Evolutionary conservation across 2,888 invertebrate species (phyloP).

Genomic region (Stenurella melanura): DNA sequence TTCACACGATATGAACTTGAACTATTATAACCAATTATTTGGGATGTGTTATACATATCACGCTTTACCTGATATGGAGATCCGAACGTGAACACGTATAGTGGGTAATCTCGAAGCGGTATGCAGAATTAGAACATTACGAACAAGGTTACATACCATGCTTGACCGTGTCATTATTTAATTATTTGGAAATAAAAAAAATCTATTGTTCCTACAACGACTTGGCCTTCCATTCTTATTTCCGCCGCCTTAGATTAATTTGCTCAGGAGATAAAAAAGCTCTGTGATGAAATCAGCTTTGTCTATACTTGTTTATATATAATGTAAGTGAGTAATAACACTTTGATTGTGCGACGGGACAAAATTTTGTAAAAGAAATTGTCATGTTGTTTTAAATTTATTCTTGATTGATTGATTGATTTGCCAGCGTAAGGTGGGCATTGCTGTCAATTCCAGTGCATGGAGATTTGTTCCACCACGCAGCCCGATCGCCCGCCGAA

Average conservation of each 20-base stretch:
- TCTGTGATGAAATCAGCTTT: not conserved
- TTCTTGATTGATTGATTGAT: too few species aligned
- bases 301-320: not conserved
- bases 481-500: too few species aligned
- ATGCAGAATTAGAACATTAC: slow-evolving; percentile 17
- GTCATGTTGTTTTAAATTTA: too few species aligned
- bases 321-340: not conserved
- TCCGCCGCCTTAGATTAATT: not conserved
- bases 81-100: slow-evolving; percentile 70
- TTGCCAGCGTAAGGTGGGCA: too few species aligned
- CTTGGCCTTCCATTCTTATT: slow-evolving; percentile 1
- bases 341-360: not conserved
- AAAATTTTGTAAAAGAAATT: not conserved
- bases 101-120: slow-evolving; percentile 59
- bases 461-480: too few species aligned
- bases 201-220: not conserved
- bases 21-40: slow-evolving; percentile 73
- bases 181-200: slow-evolving; percentile 17
- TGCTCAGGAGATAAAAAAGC: not conserved
- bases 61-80: slow-evolving; percentile 70
- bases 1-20: slow-evolving; percentile 72
- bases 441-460: too few species aligned
- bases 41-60: slow-evolving; percentile 73
- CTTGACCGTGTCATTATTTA: slow-evolving; percentile 5
- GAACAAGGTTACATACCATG: slow-evolving; percentile 8